Evolutionary conservation across 2,888 invertebrate species (phyloP).

Genomic region (Pseudanteris insignis): DNA sequence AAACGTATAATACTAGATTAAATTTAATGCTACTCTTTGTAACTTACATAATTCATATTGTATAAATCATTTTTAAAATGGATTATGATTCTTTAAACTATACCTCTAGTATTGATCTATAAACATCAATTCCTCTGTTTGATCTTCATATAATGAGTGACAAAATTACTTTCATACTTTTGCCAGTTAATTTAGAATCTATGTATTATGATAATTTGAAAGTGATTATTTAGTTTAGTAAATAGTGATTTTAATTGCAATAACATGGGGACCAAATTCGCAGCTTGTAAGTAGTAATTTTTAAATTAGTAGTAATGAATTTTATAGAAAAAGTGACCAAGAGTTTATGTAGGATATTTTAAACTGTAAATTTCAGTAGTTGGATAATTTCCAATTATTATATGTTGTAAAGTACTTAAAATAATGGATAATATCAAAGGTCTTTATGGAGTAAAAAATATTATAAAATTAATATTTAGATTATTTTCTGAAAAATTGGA

Average conservation of each 20-base stretch:
- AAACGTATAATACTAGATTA: too few relatives aligned
- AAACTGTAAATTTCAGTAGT: background rate
- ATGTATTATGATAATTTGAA: slow-evolving; percentile 10
- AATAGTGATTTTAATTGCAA: slow-evolving; percentile 4
- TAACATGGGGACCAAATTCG: slow-evolving; percentile 44
- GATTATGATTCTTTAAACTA: too few relatives aligned
- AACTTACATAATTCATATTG: too few relatives aligned
- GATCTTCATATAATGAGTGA: slow-evolving; percentile 27
- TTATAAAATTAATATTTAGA: too few relatives aligned
- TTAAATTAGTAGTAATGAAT: slow-evolving; percentile 11
- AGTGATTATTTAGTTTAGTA: slow-evolving; percentile 3
- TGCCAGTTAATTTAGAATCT: slow-evolving; percentile 1
- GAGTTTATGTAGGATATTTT: slow-evolving; percentile 2
- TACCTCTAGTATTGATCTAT: slow-evolving; percentile 29
- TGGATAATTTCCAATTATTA: too few relatives aligned
- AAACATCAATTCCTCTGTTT: slow-evolving; percentile 30
- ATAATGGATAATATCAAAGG: too few relatives aligned
- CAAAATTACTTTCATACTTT: slow-evolving; percentile 3
- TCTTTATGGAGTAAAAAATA: too few relatives aligned
- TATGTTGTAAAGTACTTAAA: too few relatives aligned
- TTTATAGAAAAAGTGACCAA: slow-evolving; percentile 12
- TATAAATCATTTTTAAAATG: too few relatives aligned
- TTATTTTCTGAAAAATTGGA: too few relatives aligned
- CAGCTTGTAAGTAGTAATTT: slow-evolving; percentile 38
- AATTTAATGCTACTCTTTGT: too few relatives aligned